These are phyloP conservation scores for Drosophila lacertosa DNA, from an alignment of 1,140 invertebrate genomes.

Conservation along the genomic window DNA sequence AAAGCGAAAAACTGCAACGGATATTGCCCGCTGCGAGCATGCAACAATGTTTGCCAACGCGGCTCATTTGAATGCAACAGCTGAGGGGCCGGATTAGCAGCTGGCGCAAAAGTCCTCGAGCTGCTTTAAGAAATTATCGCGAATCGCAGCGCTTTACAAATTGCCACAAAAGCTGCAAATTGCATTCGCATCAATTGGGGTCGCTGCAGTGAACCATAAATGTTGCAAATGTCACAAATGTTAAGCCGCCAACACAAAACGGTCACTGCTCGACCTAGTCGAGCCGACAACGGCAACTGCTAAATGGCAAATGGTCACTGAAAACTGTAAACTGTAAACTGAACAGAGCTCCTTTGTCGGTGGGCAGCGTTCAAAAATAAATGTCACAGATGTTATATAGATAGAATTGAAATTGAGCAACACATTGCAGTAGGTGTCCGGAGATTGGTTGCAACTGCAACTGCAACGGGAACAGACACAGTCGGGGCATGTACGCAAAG, in stretches of 20 bases:
- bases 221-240: slow-evolving; percentile 79
- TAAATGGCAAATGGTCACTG: slow-evolving; percentile 4
- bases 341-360: slow-evolving; percentile 40
- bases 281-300: slow-evolving; percentile 42
- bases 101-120: background rate
- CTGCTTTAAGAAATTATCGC: slow-evolving; percentile 35
- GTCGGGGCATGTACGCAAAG: background rate
- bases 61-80: slow-evolving; percentile 48
- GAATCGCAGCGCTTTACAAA: slow-evolving; percentile 44
- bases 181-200: slow-evolving; percentile 29
- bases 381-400: slow-evolving; percentile 75
- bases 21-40: slow-evolving; percentile 29
- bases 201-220: slow-evolving; percentile 68
- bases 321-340: slow-evolving; percentile 13
- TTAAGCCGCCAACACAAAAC: slow-evolving; percentile 66
- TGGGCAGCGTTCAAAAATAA: slow-evolving; percentile 64
- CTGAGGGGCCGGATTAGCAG: slow-evolving; percentile 22
- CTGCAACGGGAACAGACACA: background rate
- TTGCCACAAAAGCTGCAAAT: slow-evolving; percentile 60
- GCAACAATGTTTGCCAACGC: slow-evolving; percentile 47
- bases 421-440: background rate
- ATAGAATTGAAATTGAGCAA: slow-evolving; percentile 64
- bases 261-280: slow-evolving; percentile 50
- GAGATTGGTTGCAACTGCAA: slow-evolving; percentile 42
- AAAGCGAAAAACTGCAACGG: slow-evolving; percentile 1